Conservation (phyloP, 1,140 invertebrate genomes). For the Drosophila quadrilineata region DNA sequence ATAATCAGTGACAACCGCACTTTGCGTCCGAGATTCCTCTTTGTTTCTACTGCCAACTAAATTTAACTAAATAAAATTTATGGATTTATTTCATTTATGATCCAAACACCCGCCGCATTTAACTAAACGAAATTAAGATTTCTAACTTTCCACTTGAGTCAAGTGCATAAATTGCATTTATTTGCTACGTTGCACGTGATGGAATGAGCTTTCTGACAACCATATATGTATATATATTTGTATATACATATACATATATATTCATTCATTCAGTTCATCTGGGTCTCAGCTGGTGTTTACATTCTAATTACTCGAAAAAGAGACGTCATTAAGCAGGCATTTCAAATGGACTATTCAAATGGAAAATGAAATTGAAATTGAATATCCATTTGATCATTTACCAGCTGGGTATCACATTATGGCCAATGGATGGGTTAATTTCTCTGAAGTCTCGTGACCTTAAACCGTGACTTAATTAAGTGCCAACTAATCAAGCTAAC, state of each 20-base stretch:
- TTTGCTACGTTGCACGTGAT: conserved; percentile 49
- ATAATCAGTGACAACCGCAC: conserved; percentile 48
- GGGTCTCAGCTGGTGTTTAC: conserved; percentile 36
- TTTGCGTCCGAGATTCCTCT: conserved; percentile 11
- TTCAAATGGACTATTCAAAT: conserved; percentile 47
- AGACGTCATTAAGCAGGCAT: conserved; percentile 69
- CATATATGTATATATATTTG: no score
- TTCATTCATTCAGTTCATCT: conserved; percentile 12
- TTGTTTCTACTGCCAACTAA: conserved; percentile 48
- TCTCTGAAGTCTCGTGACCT: conserved; percentile 42
- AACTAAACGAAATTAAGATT: conserved; percentile 74
- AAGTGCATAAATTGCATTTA: conserved; percentile 70
- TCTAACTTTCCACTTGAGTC: conserved; percentile 62
- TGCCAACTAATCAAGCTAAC: conserved; percentile 44
- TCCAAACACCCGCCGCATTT: conserved; percentile 47
- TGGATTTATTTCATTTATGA: conserved; percentile 42
- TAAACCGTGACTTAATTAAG: conserved; percentile 53
- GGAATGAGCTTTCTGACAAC: conserved; percentile 1
- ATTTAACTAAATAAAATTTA: conserved; percentile 76
- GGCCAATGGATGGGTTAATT: neutral
- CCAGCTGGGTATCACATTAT: neutral
- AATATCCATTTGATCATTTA: neutral
- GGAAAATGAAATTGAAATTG: conserved; percentile 21
- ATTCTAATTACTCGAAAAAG: conserved; percentile 38
- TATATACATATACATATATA: conserved; percentile 6